Conservation (phyloP, 2,113 vertebrate species). For the Anarrhichthys ocellatus region DNA sequence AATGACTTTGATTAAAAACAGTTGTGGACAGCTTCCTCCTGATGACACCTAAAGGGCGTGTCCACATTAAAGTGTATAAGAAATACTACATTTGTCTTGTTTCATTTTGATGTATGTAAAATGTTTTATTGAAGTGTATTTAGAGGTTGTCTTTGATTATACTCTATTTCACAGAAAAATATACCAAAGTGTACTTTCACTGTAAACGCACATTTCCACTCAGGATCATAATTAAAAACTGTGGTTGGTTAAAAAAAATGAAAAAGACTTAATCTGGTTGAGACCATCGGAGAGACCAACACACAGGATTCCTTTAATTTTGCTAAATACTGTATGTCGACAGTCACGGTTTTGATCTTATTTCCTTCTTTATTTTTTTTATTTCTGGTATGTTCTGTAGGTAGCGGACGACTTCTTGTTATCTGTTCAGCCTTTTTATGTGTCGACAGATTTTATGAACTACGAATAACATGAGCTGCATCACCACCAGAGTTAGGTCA, state of each 20-base stretch:
- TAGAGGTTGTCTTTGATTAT: neutral
- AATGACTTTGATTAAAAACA: no score
- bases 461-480: neutral
- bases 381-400: neutral
- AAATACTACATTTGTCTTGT: neutral
- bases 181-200: neutral
- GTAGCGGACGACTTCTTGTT: neutral
- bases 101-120: neutral
- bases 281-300: no score
- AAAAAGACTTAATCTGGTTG: no score
- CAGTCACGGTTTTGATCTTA: no score
- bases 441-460: neutral
- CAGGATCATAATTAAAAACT: no score
- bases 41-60: neutral
- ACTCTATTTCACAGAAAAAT: neutral
- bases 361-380: neutral
- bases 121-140: neutral
- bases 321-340: no score
- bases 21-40: neutral
- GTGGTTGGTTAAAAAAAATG: no score
- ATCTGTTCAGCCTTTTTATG: neutral
- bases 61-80: neutral
- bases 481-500: neutral
- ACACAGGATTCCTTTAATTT: no score
- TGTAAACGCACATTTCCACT: neutral